Evolutionary conservation across 1,140 invertebrate genomes (phyloP).

Genomic region (Aphelenchoides fujianensis): DNA sequence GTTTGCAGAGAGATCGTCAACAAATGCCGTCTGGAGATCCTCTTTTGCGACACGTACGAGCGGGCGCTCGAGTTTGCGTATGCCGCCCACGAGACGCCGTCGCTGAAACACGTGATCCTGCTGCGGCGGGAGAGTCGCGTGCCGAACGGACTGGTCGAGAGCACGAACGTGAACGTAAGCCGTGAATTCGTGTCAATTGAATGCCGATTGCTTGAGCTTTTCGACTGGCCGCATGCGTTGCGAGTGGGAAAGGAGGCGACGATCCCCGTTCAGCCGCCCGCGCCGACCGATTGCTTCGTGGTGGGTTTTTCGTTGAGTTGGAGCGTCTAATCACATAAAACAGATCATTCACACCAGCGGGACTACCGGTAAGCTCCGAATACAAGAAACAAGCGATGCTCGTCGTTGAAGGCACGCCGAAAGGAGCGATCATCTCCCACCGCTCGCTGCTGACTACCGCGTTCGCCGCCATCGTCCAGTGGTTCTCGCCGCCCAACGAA

Average conservation of each 20-base stretch:
- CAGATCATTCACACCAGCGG: conserved; percentile 94
- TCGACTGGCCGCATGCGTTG: conserved; percentile 31
- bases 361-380: conserved; percentile 74
- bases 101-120: conserved; percentile 43
- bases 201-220: conserved; percentile 25
- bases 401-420: conserved; percentile 70
- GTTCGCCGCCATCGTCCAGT: conserved; percentile 67
- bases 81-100: conserved; percentile 22
- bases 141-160: conserved; percentile 15
- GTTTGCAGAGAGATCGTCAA: conserved; percentile 49
- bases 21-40: conserved; percentile 46
- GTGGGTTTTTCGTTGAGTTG: too few species aligned
- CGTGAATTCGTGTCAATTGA: not conserved
- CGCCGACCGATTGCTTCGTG: conserved; percentile 80
- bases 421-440: conserved; percentile 93
- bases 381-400: not conserved
- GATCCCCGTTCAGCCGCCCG: conserved; percentile 68
- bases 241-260: conserved; percentile 30
- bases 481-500: conserved; percentile 31
- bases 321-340: too few species aligned
- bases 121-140: conserved; percentile 27
- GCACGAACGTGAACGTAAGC: conserved; percentile 7
- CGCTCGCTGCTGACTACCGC: conserved; percentile 82
- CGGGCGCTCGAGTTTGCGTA: conserved; percentile 40
- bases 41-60: conserved; percentile 47